Base-by-base conservation (phyloP, 2,113 vertebrate species). In the Syrrhaptes paradoxus region DNA sequence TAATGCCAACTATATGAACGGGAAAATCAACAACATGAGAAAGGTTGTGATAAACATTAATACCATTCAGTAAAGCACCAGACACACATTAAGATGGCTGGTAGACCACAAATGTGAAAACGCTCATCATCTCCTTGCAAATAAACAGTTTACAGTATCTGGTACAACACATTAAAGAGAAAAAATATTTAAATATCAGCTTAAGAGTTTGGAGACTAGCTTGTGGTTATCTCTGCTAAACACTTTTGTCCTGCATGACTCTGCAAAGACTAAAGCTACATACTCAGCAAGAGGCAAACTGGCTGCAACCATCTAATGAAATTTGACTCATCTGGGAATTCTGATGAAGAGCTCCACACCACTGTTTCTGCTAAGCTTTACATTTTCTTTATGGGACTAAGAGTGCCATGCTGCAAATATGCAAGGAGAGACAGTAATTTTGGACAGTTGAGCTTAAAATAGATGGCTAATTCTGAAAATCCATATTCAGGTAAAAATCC, bases 81-180 rank as follows among this genome's bases (percentile, higher is more conserved):
- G 86, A 94, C 94, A 74, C 9, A 2, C 49, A 95, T 91, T 94
- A 96, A 89, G 95, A 66, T 72, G 81, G 78, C 5, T 93, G 94
- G 92, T 88, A 96, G 89, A 94, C 89, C 91, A 96, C 95, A 96
- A 94, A 95, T 80, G 82, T 41, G 80, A 97, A 93, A 95, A 96
- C 0, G 15, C 66, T 96, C 58, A 91, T 95, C 93, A 93, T 72
- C 88, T 34, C 15, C 78, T 62, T 80, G 87, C 94, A 94, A 95
- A 97, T 87, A 94, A 95, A 93, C 96, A 91, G 86, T 88, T 94
- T 91, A 94, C 94, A 76, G 75, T 90, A 93, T 94, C 87, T 96
- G 86, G 75, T 59, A 70, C 38, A 85, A 92, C 93, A 96, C 91
- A 92, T 95, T 90, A 94, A 92, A 95, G 90, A 71, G 58, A 80